Conservation (phyloP, 2,113 vertebrate species). For the Dasyurus viverrinus region DNA sequence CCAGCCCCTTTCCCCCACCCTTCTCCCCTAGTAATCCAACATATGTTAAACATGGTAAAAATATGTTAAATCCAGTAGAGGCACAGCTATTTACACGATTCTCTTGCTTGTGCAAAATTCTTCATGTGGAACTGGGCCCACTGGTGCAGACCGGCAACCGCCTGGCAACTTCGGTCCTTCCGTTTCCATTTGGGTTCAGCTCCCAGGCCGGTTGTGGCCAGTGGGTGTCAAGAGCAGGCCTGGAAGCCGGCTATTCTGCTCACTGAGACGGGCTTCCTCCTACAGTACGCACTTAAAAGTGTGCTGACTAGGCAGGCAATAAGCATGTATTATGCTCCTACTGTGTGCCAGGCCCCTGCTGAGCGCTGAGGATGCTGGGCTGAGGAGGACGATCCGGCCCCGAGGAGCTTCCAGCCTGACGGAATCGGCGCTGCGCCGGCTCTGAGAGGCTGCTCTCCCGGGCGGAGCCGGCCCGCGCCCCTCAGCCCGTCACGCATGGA, state of each 20-base stretch:
- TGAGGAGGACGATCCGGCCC: background rate
- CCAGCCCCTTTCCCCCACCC: too few species aligned
- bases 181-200: background rate
- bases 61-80: too few species aligned
- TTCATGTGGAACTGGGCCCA: background rate
- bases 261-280: background rate
- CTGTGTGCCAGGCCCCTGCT: background rate
- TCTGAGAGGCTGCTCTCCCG: background rate
- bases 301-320: background rate
- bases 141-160: background rate
- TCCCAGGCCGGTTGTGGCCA: background rate
- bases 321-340: background rate
- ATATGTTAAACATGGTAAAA: too few species aligned
- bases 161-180: background rate
- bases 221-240: background rate
- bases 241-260: background rate
- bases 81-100: too few species aligned
- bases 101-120: background rate
- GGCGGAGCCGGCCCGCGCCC: background rate
- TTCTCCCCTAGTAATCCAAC: too few species aligned
- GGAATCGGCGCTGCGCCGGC: background rate
- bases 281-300: background rate
- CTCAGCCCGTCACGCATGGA: background rate
- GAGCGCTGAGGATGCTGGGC: background rate
- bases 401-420: background rate